phyloP scores from a whole-genome alignment of 2,113 vertebrate genomes.

The Oryzias javanicus region DNA sequence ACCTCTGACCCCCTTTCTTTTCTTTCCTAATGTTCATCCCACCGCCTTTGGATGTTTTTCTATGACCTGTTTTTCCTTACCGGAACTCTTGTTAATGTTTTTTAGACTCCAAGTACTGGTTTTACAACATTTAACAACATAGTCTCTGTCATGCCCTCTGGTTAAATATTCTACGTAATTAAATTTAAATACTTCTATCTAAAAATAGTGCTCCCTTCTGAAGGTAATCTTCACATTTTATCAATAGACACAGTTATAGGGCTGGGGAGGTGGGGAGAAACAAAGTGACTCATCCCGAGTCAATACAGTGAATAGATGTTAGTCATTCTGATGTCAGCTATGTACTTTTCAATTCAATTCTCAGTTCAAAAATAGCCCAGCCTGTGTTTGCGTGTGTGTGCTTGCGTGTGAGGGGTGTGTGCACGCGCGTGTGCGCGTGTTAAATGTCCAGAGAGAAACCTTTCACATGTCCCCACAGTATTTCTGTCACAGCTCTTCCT shows the following conservation, averaged over 20 bases:
- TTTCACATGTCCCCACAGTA: conserved; percentile 45
- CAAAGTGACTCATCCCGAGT: conserved; percentile 65
- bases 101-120: not conserved
- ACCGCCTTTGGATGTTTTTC: conserved; percentile 32
- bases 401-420: no score
- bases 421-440: conserved; percentile 1
- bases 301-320: conserved; percentile 63
- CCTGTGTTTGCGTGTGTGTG: conserved; percentile 34
- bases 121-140: not conserved
- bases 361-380: conserved; percentile 60
- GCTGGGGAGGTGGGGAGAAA: no score
- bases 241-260: conserved; percentile 30
- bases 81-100: not conserved
- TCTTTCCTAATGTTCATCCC: conserved; percentile 40
- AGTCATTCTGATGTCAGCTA: conserved; percentile 66
- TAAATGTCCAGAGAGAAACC: conserved; percentile 49
- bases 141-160: no score
- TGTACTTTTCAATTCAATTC: conserved; percentile 47
- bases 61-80: not conserved
- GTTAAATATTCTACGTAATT: no score
- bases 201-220: conserved; percentile 7
- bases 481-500: conserved; percentile 60
- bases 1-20: conserved; percentile 36
- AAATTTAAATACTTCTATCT: no score
- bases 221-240: conserved; percentile 22